Evolutionary conservation across 2,888 invertebrate genomes (phyloP), one percentile per base, ranked within the genome.

Genomic region (Callinectes sapidus): DNA sequence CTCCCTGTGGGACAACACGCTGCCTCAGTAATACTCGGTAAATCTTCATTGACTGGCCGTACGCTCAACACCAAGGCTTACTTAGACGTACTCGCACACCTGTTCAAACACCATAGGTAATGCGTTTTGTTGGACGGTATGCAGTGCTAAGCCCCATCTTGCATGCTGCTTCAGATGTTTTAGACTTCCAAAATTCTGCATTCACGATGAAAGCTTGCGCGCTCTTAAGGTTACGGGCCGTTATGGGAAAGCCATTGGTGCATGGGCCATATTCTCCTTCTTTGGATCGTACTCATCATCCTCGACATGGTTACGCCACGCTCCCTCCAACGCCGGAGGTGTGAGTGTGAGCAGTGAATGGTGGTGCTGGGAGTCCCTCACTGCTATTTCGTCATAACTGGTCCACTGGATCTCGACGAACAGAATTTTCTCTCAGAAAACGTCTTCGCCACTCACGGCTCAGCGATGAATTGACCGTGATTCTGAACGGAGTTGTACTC

Each of bases 351-450:
- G 81, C 81, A 81, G 81, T 81, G 81, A 81, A 81, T 81, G 81
- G 81, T 35, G 81, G 81, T 81, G 71, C 28, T n/a, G 61, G 71
- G 71, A 28, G 71, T 5, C 71, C 35, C 81, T 81, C 3, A 16
- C 0, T 81, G 81, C 39, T 66, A 71, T 89, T 66, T 89, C 89
- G 89, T 89, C 89, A 89, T 89, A 89, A 89, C 89, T 54, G 87
- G 54, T 28, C n/a, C 81, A 35, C 35, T 13, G 81, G 81, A 81
- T 81, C 81, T 81, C 81, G 81, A 81, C 14, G 81, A 35, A 81
- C 81, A 81, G 81, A 35, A 81, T 81, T 81, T 81, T 81, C 35
- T 71, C 71, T 28, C 5, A n/a, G 71, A 28, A 28, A 71, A 71
- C 71, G 71, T 71, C 28, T 71, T 61, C 61, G 23, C 71, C n/a